phyloP scores from a whole-genome alignment of 35 echinoderm and acorn worm genomes.

The Anneissia japonica region DNA sequence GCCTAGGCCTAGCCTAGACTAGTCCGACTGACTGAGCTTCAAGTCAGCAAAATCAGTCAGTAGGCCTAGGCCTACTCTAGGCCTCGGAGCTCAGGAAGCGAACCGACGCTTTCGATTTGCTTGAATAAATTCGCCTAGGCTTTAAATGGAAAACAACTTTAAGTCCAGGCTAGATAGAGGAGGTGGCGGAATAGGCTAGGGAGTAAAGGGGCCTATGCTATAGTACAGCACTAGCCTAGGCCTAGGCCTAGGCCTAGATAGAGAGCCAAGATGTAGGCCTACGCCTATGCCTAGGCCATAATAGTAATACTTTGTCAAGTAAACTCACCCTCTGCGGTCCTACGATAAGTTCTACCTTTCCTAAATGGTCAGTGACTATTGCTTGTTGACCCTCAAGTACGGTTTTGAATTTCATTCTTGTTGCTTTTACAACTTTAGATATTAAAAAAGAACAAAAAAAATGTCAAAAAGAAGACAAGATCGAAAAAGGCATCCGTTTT shows the following conservation, averaged over 20 bases:
- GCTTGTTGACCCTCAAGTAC: neutral
- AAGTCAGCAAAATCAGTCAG: no score
- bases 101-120: no score
- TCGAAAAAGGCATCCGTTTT: neutral
- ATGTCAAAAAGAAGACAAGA: neutral
- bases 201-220: no score
- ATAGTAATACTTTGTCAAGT: neutral
- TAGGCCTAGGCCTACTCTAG: no score
- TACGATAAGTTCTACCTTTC: neutral
- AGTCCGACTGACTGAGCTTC: no score
- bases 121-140: no score
- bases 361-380: neutral
- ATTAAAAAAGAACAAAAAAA: no score
- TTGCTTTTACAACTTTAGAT: neutral
- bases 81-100: no score
- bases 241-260: neutral
- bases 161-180: no score
- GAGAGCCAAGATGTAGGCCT: neutral
- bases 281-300: neutral
- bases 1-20: no score
- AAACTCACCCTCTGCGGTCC: neutral
- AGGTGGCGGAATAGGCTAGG: no score
- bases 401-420: neutral
- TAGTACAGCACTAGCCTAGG: neutral
- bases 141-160: no score